Evolutionary conservation across 1,140 invertebrate species (phyloP).

Genomic region (Lordiphosa collinella): DNA sequence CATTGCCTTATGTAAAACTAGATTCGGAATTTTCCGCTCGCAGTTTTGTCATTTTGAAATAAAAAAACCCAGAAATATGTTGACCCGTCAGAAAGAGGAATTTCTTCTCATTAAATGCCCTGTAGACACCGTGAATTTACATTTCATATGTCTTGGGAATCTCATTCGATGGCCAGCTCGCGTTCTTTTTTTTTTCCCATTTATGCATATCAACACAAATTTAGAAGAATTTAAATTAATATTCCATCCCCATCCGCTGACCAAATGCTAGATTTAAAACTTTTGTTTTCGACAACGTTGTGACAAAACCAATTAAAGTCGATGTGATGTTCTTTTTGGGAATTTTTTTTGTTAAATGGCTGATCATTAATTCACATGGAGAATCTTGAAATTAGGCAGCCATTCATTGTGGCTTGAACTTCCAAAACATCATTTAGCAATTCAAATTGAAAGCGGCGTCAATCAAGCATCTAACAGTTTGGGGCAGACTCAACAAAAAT

Average conservation of each 20-base stretch:
- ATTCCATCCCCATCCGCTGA: background rate
- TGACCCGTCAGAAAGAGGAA: too few relatives aligned
- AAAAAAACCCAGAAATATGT: too few relatives aligned
- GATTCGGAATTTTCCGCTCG: too few relatives aligned
- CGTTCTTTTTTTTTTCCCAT: too few relatives aligned
- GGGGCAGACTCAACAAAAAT: conserved; percentile 29
- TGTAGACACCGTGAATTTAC: too few relatives aligned
- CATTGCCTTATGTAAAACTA: too few relatives aligned
- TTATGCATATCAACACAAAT: too few relatives aligned
- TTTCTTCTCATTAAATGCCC: too few relatives aligned
- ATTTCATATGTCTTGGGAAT: too few relatives aligned
- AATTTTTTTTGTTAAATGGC: conserved; percentile 40
- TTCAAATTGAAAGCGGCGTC: conserved; percentile 54
- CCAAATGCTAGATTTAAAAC: conserved; percentile 5
- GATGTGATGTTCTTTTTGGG: conserved; percentile 14
- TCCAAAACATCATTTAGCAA: conserved; percentile 54
- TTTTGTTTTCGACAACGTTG: conserved; percentile 49
- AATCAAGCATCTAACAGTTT: conserved; percentile 45
- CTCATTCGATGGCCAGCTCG: too few relatives aligned
- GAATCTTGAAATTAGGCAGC: conserved; percentile 55
- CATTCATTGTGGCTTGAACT: conserved; percentile 37
- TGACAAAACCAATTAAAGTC: conserved; percentile 5
- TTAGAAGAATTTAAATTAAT: conserved; percentile 6
- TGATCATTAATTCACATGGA: conserved; percentile 58
- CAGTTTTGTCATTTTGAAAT: too few relatives aligned